These are phyloP conservation scores for Tragelaphus scriptus DNA, from an alignment of 2,113 vertebrate genomes.

Conservation along the genomic window DNA sequence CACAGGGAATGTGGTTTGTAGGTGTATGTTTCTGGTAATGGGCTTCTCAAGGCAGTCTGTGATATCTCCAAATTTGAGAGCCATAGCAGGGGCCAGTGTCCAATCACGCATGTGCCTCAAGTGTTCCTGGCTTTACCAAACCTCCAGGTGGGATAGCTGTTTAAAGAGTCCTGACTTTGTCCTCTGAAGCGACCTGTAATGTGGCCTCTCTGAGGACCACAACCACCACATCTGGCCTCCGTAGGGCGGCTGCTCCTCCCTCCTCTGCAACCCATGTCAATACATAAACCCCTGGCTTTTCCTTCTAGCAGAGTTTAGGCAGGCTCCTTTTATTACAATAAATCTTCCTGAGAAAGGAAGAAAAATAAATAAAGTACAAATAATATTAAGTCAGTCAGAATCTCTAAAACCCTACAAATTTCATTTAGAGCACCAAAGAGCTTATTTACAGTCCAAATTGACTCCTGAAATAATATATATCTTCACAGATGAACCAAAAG, in stretches of 20 bases:
- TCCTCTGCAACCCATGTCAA: neutral
- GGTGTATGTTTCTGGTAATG: neutral
- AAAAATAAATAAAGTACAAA: neutral
- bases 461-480: neutral
- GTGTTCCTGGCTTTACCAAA: neutral
- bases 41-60: neutral
- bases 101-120: neutral
- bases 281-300: neutral
- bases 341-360: neutral
- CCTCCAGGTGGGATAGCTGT: neutral
- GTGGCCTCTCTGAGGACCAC: neutral
- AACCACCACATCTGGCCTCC: neutral
- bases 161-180: neutral
- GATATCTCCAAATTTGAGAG: neutral
- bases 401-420: neutral
- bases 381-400: neutral
- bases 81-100: neutral
- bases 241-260: neutral
- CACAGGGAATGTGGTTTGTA: neutral
- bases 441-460: neutral
- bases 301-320: neutral
- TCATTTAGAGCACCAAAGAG: neutral
- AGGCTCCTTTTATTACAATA: neutral
- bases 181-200: neutral
- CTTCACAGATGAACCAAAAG: neutral